Base-by-base conservation (phyloP, 1,140 invertebrate species). In the Hyles vespertilio region DNA sequence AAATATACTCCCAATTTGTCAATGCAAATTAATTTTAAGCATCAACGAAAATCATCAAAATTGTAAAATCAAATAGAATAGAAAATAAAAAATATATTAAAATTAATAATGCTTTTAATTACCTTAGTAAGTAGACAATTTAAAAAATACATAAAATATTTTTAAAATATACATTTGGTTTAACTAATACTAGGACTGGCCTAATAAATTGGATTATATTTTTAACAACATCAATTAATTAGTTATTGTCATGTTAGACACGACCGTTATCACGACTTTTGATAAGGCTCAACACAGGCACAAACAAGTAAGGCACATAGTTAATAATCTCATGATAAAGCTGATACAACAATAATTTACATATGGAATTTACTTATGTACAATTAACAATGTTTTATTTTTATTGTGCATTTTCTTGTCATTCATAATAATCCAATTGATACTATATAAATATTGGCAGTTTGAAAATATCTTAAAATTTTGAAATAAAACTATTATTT, bases 1-100 rank as follows among this genome's bases (percentile, higher is more conserved):
- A 54, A 52, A 7, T 58, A 77, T 77, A 77, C 66, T 77, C 58
- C 74, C 33, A 73, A 65, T 71, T 77, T 75, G 75, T 53, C 43
- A 73, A 73, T 73, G 67, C 71, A 49, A 33, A 33, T 45, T 54
- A 2, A 12, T 40, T 5, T 54, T 53, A 54, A 40, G 10, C 3
- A 4, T n/a, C 10, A 47, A 47, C 3, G 51, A 43, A 43, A 10
- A 6, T 48, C 40, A 10, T 54, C 43, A 11, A 22, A 47, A n/a
- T 5, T 47, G 46, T 47, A 5, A 40, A 36, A 36, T 36, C 7
- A 36, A 36, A 36, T 36, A 36, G 36, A 43, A 45, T 54, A 45
- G 11, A 34, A 22, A 53, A 11, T 53, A 53, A 53, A 48, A 48
- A 12, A 5, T 40, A 5, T 40, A 5, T 0, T 40, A 40, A 40